Percentiles rank a stretch among this genome's conserved stretches.
These are phyloP conservation scores for Sakesphorus luctuosus DNA, from an alignment of 2,113 vertebrate genomes.

Conservation along the genomic window DNA sequence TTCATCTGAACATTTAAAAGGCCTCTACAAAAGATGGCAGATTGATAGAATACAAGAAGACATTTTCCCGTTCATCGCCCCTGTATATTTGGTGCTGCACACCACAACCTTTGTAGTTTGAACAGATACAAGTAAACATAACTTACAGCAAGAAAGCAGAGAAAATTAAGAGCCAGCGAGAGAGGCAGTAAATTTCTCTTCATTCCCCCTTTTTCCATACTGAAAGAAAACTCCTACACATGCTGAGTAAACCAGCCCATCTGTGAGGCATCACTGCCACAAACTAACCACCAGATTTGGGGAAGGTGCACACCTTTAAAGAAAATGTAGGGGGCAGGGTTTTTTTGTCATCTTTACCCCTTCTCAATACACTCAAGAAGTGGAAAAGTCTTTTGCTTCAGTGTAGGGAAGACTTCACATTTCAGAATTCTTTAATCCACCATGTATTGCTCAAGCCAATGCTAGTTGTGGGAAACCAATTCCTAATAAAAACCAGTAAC, in stretches of 20 bases:
- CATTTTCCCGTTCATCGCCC: neutral
- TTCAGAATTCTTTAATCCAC: neutral
- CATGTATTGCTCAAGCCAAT: neutral
- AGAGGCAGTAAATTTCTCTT: neutral
- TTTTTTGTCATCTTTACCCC: neutral
- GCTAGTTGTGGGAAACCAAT: neutral
- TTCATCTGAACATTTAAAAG: neutral
- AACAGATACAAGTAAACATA: neutral
- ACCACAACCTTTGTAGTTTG: neutral
- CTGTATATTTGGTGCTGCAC: neutral
- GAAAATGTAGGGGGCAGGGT: neutral
- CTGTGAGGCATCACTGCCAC: neutral
- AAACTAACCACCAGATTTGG: neutral
- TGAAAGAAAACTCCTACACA: neutral
- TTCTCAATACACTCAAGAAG: neutral
- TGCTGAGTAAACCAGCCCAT: neutral
- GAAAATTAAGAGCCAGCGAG: neutral
- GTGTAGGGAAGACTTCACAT: neutral
- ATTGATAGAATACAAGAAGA: neutral
- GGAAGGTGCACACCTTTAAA: neutral
- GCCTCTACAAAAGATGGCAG: neutral
- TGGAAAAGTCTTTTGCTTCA: neutral
- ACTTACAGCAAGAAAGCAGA: neutral
- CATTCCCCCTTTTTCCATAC: neutral
- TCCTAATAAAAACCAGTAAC: neutral